Conservation (phyloP, 2,113 vertebrate species). For the Andinoacara biseriatus region DNA sequence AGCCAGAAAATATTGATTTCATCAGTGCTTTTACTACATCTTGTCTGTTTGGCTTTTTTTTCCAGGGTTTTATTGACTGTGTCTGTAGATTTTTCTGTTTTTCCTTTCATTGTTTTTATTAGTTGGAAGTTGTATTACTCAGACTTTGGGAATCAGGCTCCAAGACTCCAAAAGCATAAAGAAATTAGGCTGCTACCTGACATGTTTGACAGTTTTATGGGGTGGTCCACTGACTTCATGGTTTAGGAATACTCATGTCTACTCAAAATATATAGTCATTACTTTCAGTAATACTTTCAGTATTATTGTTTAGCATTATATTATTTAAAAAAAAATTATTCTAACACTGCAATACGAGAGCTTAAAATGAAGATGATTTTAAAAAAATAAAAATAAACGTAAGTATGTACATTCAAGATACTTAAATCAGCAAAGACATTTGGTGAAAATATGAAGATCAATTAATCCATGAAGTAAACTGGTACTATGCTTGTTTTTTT, state of each 20-base stretch:
- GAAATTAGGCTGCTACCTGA: neutral
- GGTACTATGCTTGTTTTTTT: too few relatives aligned
- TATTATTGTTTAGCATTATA: neutral
- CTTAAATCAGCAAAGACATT: too few relatives aligned
- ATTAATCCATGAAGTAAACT: too few relatives aligned
- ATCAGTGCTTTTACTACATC: slow-evolving; percentile 52
- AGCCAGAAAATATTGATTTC: slow-evolving; percentile 44
- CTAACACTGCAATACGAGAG: neutral
- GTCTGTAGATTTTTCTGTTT: neutral
- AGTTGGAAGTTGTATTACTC: slow-evolving; percentile 11
- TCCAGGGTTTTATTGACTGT: slow-evolving; percentile 28
- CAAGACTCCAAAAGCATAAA: neutral
- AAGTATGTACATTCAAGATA: too few relatives aligned
- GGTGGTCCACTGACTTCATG: neutral
- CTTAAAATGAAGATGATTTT: neutral
- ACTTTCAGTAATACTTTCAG: neutral
- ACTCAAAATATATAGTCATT: neutral
- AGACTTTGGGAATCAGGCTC: slow-evolving; percentile 15
- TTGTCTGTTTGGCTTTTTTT: slow-evolving; percentile 44
- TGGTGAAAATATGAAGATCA: too few relatives aligned
- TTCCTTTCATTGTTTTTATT: neutral
- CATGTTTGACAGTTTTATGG: neutral
- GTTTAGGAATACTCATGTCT: neutral
- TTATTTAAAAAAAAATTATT: neutral
- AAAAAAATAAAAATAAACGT: too few relatives aligned